phyloP scores from a whole-genome alignment of 1,140 invertebrate species.

The Ooceraea biroi region DNA sequence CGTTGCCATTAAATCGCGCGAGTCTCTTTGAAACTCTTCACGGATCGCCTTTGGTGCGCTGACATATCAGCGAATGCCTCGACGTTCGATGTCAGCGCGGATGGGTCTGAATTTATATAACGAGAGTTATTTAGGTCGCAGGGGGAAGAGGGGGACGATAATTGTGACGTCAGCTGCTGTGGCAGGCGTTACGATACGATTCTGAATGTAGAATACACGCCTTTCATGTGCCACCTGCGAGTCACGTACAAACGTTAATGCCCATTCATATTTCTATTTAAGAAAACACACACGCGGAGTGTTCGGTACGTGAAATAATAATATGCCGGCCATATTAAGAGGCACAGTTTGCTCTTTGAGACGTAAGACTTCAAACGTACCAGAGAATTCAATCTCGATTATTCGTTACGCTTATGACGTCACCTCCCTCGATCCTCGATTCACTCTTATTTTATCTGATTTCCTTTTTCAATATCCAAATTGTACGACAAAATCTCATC shows the following conservation, averaged over 20 bases:
- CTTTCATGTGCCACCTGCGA: slow-evolving; percentile 56
- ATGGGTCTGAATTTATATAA: slow-evolving; percentile 60
- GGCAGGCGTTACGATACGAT: slow-evolving; percentile 58
- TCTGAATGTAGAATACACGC: slow-evolving; percentile 58
- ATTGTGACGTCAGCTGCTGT: slow-evolving; percentile 62
- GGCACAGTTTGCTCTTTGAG: background rate
- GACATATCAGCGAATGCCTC: slow-evolving; percentile 55
- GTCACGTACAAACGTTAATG: slow-evolving; percentile 46
- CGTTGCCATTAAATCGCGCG: slow-evolving; percentile 69
- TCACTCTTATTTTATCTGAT: slow-evolving; percentile 1
- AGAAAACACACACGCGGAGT: slow-evolving; percentile 34
- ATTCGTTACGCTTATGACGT: background rate
- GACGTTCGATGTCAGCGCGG: slow-evolving; percentile 60
- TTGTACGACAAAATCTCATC: slow-evolving; percentile 9
- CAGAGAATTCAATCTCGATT: slow-evolving; percentile 14
- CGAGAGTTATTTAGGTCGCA: slow-evolving; percentile 58
- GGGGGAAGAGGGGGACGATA: too few relatives aligned
- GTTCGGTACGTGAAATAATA: slow-evolving; percentile 28
- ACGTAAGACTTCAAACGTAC: background rate
- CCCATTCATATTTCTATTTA: slow-evolving; percentile 58
- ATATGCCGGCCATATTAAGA: slow-evolving; percentile 12
- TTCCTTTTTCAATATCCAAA: background rate
- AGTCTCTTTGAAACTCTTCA: slow-evolving; percentile 55
- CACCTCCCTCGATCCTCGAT: background rate
- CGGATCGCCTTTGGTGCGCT: slow-evolving; percentile 52